Evolutionary conservation across 2,113 vertebrate genomes (phyloP), one percentile per base, ranked within the genome.

Genomic region (Cygnus atratus): DNA sequence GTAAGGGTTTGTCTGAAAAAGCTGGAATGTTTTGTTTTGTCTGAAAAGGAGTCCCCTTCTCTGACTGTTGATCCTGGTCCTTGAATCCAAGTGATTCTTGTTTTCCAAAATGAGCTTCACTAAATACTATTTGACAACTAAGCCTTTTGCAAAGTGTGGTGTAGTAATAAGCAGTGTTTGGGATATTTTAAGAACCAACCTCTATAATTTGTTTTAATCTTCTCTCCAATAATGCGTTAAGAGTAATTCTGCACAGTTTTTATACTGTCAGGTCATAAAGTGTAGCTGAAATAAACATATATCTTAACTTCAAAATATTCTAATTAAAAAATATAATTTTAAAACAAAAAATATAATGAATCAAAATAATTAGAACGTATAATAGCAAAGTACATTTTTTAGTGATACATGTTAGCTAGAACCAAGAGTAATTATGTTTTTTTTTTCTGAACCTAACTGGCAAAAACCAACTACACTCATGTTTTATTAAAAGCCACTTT

Each of bases 401-500:
- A 90, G 43, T 89, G 82, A 93, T 84, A 74, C 95, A 62, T 92
- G 95, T 97, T 93, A 96, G 72, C 96, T 97, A 82, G 86, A 93
- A 96, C 96, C 96, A 96, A 96, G 88, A 96, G 95, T 94, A 96
- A 97, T 97, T 97, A 90, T 86, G 59, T 50, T 88, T 96, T 95
- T 95, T 95, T 95, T 95, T 97, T 93, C 92, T 93, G 86, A 96
- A 97, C 92, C 92, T 94, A 97, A 97, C 95, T 96, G 93, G 96
- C 93, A 97, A 97, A 96, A 96, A 31, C 65, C 92, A 96, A 97
- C 92, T 92, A 86, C 91, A 55, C 90, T 97, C 96, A 96, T 97
- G 97, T 97, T 98, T 98, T 97, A 97, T 97, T 98, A 97, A 98
- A 97, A 96, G 80, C 95, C 94, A 96, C 92, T 98, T 98, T 97